Base-by-base conservation (phyloP, 2,113 vertebrate species). In the Dolichallabes microphthalmus region DNA sequence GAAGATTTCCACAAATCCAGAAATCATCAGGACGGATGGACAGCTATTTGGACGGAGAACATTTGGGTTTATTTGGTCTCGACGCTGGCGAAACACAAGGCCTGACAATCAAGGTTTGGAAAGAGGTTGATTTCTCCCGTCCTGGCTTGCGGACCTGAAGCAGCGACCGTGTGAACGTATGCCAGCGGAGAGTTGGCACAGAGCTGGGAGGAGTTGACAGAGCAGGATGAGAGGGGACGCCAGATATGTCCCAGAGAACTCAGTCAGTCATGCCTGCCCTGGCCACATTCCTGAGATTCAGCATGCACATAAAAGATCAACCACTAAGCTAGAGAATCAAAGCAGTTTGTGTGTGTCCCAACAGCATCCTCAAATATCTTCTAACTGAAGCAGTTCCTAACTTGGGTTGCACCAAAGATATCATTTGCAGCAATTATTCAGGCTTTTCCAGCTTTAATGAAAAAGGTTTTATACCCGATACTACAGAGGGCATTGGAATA, bases 91-190 rank as follows among this genome's bases (percentile, higher is more conserved):
- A 61, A 73, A 77, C 68, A 60, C 76, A 73, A 81, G 84, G 66
- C 69, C 58, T 32, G 74, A 93, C 92, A 93, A 93, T 89, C 91
- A 91, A 90, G 92, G 91, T 89, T 91, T 92, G 90, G 90, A 90
- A 89, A 90, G 85, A 91, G 88, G 88, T 89, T 87, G 86, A 89
- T 86, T 88, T 89, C 89, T 86, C 77, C 35, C 77, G 88, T 90
- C 91, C 88, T 92, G 89, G 90, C 85, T 35, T 57, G 82, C 76
- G 35, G 55, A 60, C 55, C 57, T 79, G 19, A 94, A 94, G 93
- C 79, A 55, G 53, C 20, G 57, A 80, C 71, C 82, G 86, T 92
- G 88, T 95, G 92, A 94, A 93, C 91, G 88, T 91, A 88, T 93
- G 92, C 93, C 93, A 93, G 89, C 55, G 87, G 87, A 66, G 66